A percentile compares a stretch with the other conserved stretches of the same genome.
Conservation (phyloP, 2,797 vertebrate species). For the Oryzias dopingdopingensis region DNA sequence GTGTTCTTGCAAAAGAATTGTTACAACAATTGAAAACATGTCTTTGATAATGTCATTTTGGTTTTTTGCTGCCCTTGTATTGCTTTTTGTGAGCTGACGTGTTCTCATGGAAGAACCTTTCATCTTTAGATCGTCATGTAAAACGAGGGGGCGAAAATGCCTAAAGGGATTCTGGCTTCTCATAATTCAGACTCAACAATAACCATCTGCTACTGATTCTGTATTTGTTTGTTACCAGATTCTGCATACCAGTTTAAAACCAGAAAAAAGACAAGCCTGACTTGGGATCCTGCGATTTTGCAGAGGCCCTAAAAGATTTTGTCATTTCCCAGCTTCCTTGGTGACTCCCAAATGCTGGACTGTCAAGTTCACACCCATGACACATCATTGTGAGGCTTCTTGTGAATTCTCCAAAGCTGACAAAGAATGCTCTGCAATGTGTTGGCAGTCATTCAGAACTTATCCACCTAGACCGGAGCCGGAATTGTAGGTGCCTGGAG, state of each 20-base stretch:
- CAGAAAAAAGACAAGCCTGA: no score
- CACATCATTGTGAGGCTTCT: slow-evolving; percentile 17
- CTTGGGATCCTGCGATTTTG: slow-evolving; percentile 1
- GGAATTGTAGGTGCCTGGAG: not conserved
- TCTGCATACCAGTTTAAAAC: no score
- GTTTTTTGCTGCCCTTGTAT: no score
- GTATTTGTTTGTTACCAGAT: no score
- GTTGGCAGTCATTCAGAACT: slow-evolving; percentile 11
- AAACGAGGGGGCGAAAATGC: not conserved
- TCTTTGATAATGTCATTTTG: no score
- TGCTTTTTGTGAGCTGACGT: no score
- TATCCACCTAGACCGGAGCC: not conserved
- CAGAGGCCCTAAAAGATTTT: not conserved
- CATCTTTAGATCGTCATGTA: no score
- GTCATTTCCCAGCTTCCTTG: slow-evolving; percentile 3
- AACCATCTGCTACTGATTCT: not conserved
- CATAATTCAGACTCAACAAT: not conserved
- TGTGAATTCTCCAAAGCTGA: slow-evolving; percentile 16
- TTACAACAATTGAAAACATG: no score
- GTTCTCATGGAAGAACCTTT: no score
- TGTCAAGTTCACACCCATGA: not conserved
- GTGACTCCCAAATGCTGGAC: slow-evolving; percentile 4
- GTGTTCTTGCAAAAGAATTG: slow-evolving; percentile 1
- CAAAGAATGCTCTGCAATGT: slow-evolving; percentile 2
- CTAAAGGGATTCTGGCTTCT: not conserved